Evolutionary conservation across 2,113 vertebrate species (phyloP).

Genomic region (Crypturellus undulatus): DNA sequence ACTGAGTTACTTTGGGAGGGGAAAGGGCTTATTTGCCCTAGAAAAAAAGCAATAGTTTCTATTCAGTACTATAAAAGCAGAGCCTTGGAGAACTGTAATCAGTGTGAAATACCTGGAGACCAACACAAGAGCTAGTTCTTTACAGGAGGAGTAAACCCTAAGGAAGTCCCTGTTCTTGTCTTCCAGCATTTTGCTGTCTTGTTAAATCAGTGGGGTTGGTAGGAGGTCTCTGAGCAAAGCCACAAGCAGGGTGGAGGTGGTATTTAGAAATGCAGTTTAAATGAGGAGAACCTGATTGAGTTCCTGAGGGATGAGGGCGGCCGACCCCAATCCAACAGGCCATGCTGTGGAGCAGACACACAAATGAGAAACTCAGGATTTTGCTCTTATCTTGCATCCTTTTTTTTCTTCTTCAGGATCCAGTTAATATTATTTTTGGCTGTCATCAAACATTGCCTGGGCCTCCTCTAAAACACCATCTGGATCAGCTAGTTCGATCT

Average conservation of each 20-base stretch:
- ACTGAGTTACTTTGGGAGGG: background rate
- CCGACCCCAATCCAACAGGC: fast-evolving
- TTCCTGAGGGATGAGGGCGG: background rate
- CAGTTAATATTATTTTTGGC: background rate
- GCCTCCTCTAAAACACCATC: slow-evolving; percentile 78
- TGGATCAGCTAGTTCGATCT: slow-evolving; percentile 86
- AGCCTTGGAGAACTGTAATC: background rate
- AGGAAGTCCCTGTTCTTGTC: background rate
- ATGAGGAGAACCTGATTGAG: too few species aligned
- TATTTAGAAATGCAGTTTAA: too few species aligned
- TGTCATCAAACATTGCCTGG: slow-evolving; percentile 29
- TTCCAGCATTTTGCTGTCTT: fast-evolving
- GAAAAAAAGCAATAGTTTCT: too few species aligned
- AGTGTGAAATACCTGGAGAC: background rate
- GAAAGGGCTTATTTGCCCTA: background rate
- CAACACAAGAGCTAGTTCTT: background rate
- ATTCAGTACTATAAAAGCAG: too few species aligned
- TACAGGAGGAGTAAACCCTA: background rate
- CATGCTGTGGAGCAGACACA: background rate
- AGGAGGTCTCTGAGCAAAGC: background rate
- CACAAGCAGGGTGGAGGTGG: background rate
- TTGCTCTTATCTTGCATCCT: background rate
- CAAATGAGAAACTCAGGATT: background rate
- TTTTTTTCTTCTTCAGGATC: background rate
- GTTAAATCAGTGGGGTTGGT: background rate